Evolutionary conservation across 2,888 invertebrate genomes (phyloP).

Genomic region (Chalcosyrphus nemorum): DNA sequence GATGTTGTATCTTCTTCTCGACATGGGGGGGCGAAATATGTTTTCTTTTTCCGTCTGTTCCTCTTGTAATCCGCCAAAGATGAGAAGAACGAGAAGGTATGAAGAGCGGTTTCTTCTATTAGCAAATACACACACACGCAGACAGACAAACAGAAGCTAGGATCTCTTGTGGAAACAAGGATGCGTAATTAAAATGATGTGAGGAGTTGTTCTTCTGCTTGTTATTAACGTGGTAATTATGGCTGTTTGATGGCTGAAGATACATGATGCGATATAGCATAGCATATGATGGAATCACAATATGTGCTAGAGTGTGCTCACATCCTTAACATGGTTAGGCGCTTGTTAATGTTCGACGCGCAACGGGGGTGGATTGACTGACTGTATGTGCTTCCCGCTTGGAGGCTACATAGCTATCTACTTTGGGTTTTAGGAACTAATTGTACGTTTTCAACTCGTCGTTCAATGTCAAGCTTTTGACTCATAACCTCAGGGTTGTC

Average conservation of each 20-base stretch:
- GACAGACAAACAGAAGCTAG: constrained; percentile 1
- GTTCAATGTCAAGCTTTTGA: constrained; percentile 46
- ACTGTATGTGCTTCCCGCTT: constrained; percentile 18
- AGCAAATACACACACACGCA: constrained; percentile 35
- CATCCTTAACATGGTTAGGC: constrained; percentile 22
- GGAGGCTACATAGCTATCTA: constrained; percentile 30
- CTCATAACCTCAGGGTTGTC: constrained; percentile 43
- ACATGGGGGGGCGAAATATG: constrained; percentile 48
- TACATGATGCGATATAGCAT: constrained; percentile 62
- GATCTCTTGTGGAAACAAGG: constrained; percentile 45
- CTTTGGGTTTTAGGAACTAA: constrained; percentile 35
- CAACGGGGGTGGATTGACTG: constrained; percentile 32
- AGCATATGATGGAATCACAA: constrained; percentile 53
- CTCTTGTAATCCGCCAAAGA: constrained; percentile 50
- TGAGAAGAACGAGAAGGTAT: not conserved
- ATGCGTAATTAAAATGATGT: constrained; percentile 70
- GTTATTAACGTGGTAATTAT: constrained; percentile 72
- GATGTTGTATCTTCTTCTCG: constrained; percentile 27
- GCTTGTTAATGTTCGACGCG: constrained; percentile 38
- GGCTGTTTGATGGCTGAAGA: constrained; percentile 67
- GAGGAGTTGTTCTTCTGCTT: constrained; percentile 66
- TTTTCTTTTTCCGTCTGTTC: constrained; percentile 38
- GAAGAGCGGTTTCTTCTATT: constrained; percentile 44
- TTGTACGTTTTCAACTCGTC: constrained; percentile 53
- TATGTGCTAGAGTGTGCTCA: not conserved